Conservation (phyloP, 2,888 invertebrate genomes). For the Eumacrocentrus americanus region DNA sequence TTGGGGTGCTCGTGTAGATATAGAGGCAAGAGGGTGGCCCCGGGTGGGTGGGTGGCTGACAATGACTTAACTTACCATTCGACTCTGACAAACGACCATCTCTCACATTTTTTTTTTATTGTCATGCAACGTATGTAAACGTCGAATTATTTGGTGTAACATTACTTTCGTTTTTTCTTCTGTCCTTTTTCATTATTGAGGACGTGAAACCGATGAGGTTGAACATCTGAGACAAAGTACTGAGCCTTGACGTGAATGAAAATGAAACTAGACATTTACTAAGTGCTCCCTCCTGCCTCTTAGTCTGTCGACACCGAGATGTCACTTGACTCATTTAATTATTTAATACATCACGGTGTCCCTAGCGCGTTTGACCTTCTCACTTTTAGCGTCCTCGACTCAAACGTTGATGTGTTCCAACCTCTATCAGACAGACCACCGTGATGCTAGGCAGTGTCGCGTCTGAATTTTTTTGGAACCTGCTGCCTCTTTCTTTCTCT, state of each 20-base stretch:
- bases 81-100: slow-evolving; percentile 1
- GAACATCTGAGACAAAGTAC: slow-evolving; percentile 10
- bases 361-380: not conserved
- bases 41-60: not conserved
- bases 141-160: slow-evolving; percentile 2
- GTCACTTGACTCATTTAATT: slow-evolving; percentile 12
- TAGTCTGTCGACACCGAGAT: slow-evolving; percentile 2
- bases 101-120: not conserved
- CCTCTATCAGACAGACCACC: slow-evolving; percentile 1
- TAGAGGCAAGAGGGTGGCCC: not conserved
- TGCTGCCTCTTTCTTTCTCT: not conserved
- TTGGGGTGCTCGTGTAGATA: not conserved
- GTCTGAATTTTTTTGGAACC: not conserved
- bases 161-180: too few relatives aligned
- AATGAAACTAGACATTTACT: slow-evolving; percentile 11
- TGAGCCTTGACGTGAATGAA: slow-evolving; percentile 9
- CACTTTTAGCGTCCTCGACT: not conserved
- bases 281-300: slow-evolving; percentile 11
- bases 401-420: not conserved
- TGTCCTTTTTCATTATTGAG: too few relatives aligned
- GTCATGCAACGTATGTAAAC: slow-evolving; percentile 2
- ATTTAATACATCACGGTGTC: slow-evolving; percentile 7
- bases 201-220: not conserved
- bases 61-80: slow-evolving; percentile 9
- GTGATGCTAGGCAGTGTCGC: not conserved